These are phyloP conservation scores for Octodon degus DNA, from an alignment of 2,113 vertebrate species.

Conservation along the genomic window DNA sequence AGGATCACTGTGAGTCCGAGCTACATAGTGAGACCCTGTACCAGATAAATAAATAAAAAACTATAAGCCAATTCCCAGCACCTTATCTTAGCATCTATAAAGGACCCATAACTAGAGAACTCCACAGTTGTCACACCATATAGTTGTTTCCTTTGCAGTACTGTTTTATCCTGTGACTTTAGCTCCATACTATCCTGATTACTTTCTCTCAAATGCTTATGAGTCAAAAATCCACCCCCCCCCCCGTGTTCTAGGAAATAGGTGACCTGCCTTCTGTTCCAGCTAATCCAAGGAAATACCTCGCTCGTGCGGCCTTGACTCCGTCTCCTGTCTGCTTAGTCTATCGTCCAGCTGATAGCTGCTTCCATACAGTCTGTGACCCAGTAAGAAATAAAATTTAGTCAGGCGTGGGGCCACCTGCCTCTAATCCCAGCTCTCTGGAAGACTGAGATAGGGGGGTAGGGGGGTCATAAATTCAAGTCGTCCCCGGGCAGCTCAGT, in stretches of 20 bases:
- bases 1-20: too few relatives aligned
- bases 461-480: neutral
- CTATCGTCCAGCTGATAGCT: neutral
- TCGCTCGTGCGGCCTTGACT: neutral
- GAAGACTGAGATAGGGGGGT: neutral
- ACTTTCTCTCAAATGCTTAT: conserved; percentile 18
- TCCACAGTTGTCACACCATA: conserved; percentile 13
- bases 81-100: conserved; percentile 51
- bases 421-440: neutral
- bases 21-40: too few relatives aligned
- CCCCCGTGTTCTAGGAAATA: neutral
- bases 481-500: neutral
- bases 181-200: neutral
- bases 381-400: neutral
- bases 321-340: neutral
- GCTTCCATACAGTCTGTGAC: neutral
- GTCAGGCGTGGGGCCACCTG: neutral
- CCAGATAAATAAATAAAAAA: neutral
- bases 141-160: neutral
- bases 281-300: conserved; percentile 45
- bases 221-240: neutral
- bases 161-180: neutral
- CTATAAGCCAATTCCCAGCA: neutral
- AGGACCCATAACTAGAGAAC: conserved; percentile 54
- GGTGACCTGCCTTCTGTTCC: neutral